phyloP scores from a whole-genome alignment of 1,140 invertebrate species.

The Papilio aristodemus region DNA sequence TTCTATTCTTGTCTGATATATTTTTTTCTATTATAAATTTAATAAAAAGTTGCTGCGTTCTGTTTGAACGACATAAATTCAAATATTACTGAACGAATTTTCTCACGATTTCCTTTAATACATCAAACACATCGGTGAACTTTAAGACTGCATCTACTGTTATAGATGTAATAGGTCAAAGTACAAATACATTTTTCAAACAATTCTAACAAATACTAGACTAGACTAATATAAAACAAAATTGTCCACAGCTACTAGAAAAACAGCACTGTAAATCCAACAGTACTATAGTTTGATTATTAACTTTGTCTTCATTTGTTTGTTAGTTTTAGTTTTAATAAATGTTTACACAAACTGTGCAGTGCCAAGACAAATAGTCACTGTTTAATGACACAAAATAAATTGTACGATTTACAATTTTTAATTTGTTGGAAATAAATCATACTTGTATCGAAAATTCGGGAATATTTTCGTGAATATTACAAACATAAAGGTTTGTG shows the following conservation, averaged over 20 bases:
- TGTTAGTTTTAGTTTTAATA: neutral
- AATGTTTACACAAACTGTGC: neutral
- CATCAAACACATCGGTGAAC: no score
- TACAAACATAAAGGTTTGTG: no score
- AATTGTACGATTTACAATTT: neutral
- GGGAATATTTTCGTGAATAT: no score
- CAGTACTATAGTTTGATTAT: neutral
- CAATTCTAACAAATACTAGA: neutral
- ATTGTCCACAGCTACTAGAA: neutral
- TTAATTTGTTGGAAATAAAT: neutral
- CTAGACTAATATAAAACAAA: neutral
- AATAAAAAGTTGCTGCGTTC: neutral
- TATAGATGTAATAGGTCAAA: no score
- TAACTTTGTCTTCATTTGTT: neutral
- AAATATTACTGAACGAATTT: neutral
- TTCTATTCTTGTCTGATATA: slow-evolving; percentile 4
- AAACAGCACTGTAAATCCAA: neutral
- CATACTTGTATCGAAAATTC: no score
- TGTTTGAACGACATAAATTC: neutral
- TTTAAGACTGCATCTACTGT: no score
- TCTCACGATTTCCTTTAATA: no score
- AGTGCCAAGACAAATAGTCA: neutral
- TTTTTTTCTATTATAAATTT: neutral
- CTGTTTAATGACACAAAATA: neutral
- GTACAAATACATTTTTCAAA: no score